Evolutionary conservation across 1,140 invertebrate species (phyloP).

Genomic region (Centruroides vittatus): DNA sequence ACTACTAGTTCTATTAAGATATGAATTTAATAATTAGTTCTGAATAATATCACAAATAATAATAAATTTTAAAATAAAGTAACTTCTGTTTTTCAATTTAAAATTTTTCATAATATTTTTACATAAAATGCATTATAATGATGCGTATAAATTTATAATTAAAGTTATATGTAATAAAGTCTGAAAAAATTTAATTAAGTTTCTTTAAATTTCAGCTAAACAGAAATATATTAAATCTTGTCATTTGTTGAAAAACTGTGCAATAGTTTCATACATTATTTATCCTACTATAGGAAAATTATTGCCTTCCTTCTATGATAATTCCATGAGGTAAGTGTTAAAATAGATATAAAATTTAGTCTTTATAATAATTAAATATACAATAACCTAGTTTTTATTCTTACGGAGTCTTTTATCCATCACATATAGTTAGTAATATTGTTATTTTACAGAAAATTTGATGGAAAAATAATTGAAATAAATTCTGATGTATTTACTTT

Average conservation of each 20-base stretch:
- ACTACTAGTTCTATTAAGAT: too few species aligned
- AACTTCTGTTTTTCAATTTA: too few species aligned
- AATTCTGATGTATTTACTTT: constrained; percentile 68
- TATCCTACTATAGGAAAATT: constrained; percentile 65
- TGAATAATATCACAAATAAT: too few species aligned
- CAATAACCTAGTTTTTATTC: too few species aligned
- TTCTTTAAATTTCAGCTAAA: background rate
- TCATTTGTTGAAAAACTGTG: constrained; percentile 25
- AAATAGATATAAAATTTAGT: background rate
- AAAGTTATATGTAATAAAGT: background rate
- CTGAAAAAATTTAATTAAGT: background rate
- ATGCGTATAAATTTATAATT: too few species aligned
- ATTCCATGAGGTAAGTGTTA: constrained; percentile 46
- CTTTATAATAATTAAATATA: too few species aligned
- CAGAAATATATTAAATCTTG: too few species aligned
- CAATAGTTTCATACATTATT: constrained; percentile 76
- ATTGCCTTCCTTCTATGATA: constrained; percentile 55
- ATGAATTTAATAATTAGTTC: too few species aligned
- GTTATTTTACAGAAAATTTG: background rate
- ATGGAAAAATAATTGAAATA: constrained; percentile 66
- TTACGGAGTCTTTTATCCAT: too few species aligned
- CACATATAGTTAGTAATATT: background rate
- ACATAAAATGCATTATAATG: too few species aligned
- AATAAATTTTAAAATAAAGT: too few species aligned
- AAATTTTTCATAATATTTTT: too few species aligned